Base-by-base conservation (phyloP, 2,113 vertebrate genomes). In the Seriola quinqueradiata region DNA sequence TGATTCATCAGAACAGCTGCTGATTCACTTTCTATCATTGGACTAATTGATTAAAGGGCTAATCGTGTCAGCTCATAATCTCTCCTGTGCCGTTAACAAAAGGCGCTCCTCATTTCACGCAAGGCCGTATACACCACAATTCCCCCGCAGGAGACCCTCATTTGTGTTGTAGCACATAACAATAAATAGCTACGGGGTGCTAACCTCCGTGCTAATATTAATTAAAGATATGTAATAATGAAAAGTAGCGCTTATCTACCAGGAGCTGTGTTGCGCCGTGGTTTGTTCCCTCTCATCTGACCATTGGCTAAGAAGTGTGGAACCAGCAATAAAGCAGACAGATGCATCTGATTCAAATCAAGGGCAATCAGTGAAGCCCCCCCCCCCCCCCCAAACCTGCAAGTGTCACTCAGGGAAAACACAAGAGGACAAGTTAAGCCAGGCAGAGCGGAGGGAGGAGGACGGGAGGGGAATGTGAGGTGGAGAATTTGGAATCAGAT, bases 311-410 rank as follows among this genome's bases (percentile, higher is more conserved):
- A 77, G 66, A 85, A 79, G 79, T 66, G 75, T 10, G 70, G 46
- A 88, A 79, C 79, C 78, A 89, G 73, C 75, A 89, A 82, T 82
- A 52, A 75, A 75, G 84, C 73, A 78, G 75, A 76, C 77, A 79
- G 69, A 83, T 89, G 74, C 67, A 84, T 80, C 85, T 89, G 87
- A 91, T 87, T 88, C 90, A 87, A 90, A 92, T 92, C 90, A 91
- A 86, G 87, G 83, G 70, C 88, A 90, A 90, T 91, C 84, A 92
- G 85, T 17, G 72, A 75, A 74, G 75, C 79, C 75, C 80, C 86
- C 69, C 75, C 68, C 83, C 75, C 72, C 80, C 86, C 69, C 75
- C 68, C 83, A 73, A 76, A 91, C 88, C 85, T 87, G 85, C 77
- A 88, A 88, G 84, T 76, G 83, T 89, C 87, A 86, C 86, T 84